Conservation (phyloP, 2,113 vertebrate genomes). For the Propithecus coquereli region DNA sequence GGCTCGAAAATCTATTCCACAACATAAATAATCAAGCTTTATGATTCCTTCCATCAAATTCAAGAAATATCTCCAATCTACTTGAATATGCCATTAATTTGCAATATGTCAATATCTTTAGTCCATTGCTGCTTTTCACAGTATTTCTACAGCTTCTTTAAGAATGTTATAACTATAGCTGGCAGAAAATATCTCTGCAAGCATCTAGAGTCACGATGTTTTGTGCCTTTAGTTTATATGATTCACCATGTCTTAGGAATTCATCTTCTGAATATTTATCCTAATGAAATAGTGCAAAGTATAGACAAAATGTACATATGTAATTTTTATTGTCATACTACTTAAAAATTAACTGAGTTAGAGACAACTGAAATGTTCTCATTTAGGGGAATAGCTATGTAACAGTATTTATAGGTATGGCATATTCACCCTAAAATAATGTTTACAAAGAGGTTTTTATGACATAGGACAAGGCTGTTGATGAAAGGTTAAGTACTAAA, state of each 20-base stretch:
- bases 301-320: not conserved
- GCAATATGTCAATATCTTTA: not conserved
- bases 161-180: not conserved
- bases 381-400: not conserved
- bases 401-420: not conserved
- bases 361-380: not conserved
- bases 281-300: not conserved
- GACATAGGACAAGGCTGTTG: not conserved
- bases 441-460: not conserved
- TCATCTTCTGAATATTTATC: not conserved
- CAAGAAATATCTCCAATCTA: not conserved
- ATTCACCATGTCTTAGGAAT: not conserved
- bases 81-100: not conserved
- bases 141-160: not conserved
- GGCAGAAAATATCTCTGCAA: not conserved
- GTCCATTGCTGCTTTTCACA: not conserved
- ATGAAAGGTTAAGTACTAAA: not conserved
- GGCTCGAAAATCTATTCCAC: not conserved
- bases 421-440: not conserved
- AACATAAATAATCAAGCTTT: not conserved
- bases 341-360: constrained; percentile 13
- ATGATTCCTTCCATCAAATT: not conserved
- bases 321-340: not conserved
- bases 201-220: not conserved
- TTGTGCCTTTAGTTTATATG: not conserved